A percentile compares a stretch with the other conserved stretches of the same genome.
phyloP scores from a whole-genome alignment of 2,113 vertebrate genomes.

The Albula glossodonta region DNA sequence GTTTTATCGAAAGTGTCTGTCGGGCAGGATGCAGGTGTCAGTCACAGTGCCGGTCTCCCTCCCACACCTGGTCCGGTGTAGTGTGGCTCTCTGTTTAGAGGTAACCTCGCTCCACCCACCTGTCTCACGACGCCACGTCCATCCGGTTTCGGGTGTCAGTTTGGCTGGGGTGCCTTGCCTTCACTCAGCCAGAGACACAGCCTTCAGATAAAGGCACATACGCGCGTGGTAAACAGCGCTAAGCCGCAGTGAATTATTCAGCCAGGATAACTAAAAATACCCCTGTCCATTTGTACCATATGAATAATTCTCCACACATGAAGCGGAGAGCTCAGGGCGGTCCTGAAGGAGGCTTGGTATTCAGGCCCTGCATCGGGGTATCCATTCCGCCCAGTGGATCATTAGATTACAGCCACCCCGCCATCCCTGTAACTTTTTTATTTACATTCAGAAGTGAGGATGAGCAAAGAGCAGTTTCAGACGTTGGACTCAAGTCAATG shows the following conservation, averaged over 20 bases:
- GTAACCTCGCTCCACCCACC: background rate
- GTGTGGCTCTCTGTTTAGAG: no score
- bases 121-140: no score
- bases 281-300: conserved; percentile 15
- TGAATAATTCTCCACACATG: conserved; percentile 14
- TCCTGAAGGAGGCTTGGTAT: background rate
- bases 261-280: conserved; percentile 21
- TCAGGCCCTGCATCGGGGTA: background rate
- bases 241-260: conserved; percentile 1
- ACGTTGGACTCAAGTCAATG: background rate
- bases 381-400: background rate
- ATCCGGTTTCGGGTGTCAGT: no score
- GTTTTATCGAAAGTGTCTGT: no score
- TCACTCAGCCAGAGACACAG: background rate
- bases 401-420: background rate
- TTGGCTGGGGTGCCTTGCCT: background rate
- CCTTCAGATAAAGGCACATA: background rate
- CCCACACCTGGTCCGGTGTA: no score
- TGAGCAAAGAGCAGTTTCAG: background rate
- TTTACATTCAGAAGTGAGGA: background rate
- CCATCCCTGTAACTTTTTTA: background rate
- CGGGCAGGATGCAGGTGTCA: no score
- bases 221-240: background rate
- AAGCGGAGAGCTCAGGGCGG: background rate
- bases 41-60: no score